Percentiles rank a stretch among this genome's conserved stretches.
Evolutionary conservation across 2,113 vertebrate genomes (phyloP).

Genomic region (Zosterops japonicus): DNA sequence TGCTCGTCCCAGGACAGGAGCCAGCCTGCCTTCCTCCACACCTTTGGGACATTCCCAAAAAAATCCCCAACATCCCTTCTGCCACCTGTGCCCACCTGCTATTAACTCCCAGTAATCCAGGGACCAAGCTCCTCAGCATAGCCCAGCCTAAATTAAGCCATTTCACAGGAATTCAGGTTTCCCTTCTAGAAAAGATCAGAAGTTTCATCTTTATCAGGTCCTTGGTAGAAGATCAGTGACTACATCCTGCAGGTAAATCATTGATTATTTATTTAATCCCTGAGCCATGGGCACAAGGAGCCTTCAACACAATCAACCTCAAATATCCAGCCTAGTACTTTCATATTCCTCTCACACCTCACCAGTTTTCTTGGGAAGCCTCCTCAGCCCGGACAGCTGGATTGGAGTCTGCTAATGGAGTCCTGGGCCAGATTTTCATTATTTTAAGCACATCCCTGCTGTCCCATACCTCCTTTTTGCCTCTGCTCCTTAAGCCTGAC

Average conservation of each 20-base stretch:
- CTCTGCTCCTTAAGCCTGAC: neutral
- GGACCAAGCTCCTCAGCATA: neutral
- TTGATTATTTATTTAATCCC: neutral
- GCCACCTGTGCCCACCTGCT: neutral
- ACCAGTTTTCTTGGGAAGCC: neutral
- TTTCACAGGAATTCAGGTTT: neutral
- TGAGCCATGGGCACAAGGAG: neutral
- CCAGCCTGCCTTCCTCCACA: neutral
- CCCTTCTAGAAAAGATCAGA: too few species aligned
- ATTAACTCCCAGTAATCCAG: neutral
- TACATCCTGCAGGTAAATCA: neutral
- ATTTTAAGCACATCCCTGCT: neutral
- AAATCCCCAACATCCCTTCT: neutral
- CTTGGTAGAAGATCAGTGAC: neutral
- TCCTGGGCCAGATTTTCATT: neutral
- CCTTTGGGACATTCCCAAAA: neutral
- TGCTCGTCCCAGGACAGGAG: accelerated
- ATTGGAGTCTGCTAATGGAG: neutral
- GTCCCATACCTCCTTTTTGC: too few species aligned
- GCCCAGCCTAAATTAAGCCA: neutral
- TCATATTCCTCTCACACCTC: neutral
- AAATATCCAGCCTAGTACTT: accelerated
- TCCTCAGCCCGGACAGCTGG: neutral
- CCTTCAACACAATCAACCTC: neutral
- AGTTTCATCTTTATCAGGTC: neutral